Evolutionary conservation across 2,797 vertebrate genomes (phyloP).

Genomic region (Dryobates pubescens): DNA sequence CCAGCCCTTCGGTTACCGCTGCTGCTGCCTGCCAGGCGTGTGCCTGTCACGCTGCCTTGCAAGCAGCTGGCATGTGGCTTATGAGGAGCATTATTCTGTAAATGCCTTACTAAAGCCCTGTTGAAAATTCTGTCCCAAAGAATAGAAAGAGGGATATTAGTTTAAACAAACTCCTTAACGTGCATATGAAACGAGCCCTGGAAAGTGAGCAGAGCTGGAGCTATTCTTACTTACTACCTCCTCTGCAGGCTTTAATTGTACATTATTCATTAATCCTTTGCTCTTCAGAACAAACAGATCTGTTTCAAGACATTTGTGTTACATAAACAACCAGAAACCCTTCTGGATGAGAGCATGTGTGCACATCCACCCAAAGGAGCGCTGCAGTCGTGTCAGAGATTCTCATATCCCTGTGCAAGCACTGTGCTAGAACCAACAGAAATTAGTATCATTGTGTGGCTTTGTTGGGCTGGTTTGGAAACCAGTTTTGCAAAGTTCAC

Average conservation of each 20-base stretch:
- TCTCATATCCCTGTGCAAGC: background rate
- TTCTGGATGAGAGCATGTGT: background rate
- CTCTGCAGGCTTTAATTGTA: constrained; percentile 38
- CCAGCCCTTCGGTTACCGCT: background rate
- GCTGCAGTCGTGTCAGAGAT: background rate
- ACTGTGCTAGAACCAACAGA: background rate
- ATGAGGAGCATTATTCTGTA: background rate
- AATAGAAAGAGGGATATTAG: background rate
- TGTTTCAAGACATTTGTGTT: constrained; percentile 20
- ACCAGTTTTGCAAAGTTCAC: background rate
- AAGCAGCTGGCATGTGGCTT: accelerated
- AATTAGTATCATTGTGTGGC: background rate
- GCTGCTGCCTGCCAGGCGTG: background rate
- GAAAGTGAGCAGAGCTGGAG: background rate
- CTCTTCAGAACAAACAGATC: constrained; percentile 52
- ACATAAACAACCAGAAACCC: constrained; percentile 27
- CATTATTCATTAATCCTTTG: constrained; percentile 46
- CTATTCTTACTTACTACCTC: constrained; percentile 2
- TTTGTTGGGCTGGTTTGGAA: background rate
- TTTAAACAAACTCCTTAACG: background rate
- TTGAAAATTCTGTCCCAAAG: background rate
- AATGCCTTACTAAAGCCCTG: background rate
- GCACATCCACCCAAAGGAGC: background rate
- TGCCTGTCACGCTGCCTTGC: background rate
- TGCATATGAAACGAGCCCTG: background rate